phyloP scores from a whole-genome alignment of 2,888 invertebrate species.

The Pollenia angustigena region DNA sequence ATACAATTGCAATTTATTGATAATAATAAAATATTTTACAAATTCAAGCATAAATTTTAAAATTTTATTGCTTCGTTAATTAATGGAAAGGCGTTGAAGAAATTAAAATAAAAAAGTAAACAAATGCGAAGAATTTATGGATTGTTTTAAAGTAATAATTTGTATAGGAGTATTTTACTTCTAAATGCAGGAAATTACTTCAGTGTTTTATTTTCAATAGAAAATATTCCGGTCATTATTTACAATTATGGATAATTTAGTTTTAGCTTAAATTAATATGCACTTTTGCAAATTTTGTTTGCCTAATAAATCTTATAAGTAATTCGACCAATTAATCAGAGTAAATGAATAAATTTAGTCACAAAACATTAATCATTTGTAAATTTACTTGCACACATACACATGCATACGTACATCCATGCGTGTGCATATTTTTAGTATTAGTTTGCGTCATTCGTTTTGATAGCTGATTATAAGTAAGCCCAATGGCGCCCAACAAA shows the following conservation, averaged over 20 bases:
- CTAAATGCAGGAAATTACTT: slow-evolving; percentile 15
- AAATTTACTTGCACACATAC: slow-evolving; percentile 1
- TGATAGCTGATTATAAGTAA: slow-evolving; percentile 45
- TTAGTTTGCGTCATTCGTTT: slow-evolving; percentile 10
- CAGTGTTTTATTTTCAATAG: not conserved
- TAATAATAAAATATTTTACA: slow-evolving; percentile 66
- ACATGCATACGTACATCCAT: not conserved
- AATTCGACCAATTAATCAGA: slow-evolving; percentile 60
- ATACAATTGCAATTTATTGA: slow-evolving; percentile 57
- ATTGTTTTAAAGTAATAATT: slow-evolving; percentile 43
- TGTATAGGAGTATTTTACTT: not conserved
- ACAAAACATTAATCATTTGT: slow-evolving; percentile 57
- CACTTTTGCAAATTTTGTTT: slow-evolving; percentile 5
- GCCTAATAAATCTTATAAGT: slow-evolving; percentile 44
- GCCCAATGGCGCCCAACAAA: slow-evolving; percentile 67
- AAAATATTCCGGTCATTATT: not conserved
- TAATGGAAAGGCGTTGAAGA: not conserved
- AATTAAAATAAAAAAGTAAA: not conserved
- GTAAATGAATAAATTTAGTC: slow-evolving; percentile 51
- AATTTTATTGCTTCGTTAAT: slow-evolving; percentile 23
- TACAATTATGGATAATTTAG: not conserved
- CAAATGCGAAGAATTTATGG: slow-evolving; percentile 26
- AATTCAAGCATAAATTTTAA: slow-evolving; percentile 49
- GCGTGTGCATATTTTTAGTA: not conserved
- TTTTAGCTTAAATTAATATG: slow-evolving; percentile 15